Evolutionary conservation across 1,140 invertebrate species (phyloP), one percentile per base, ranked within the genome.

Genomic region (Sarcophaga peregrina): DNA sequence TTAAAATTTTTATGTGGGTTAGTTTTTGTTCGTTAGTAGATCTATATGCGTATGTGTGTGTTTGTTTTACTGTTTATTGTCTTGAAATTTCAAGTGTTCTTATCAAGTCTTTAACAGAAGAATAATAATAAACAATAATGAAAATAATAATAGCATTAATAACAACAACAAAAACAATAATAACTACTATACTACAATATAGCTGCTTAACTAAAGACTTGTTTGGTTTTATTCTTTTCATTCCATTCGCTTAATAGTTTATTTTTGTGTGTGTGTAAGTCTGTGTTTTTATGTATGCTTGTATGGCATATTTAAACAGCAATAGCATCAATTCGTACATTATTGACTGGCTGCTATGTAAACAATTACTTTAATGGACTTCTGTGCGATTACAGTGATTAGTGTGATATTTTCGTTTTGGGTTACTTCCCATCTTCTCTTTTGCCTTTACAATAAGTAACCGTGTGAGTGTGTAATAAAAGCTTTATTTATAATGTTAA

Each of bases 351-450:
- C 50, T 15, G 25, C 4, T 3, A 20, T 78, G 75, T 25, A 78
- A 78, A 78, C 75, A 78, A 78, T 78, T 78, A 52, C 47, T 50
- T 78, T 78, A 78, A 52, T 52, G 75, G 75, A 78, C 75, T 78
- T 78, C 50, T 78, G 75, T 78, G 75, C 50, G 48, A 78, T 52
- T 78, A 78, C 75, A 78, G 75, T 52, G 75, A 52, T 52, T 78
- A 78, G 50, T 20, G 17, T 68, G n/a, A 20, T 20, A 15, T 68
- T 6, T 25, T 17, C 17, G 48, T 20, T 46, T 8, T 78, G 47
- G 2, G 20, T 78, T 15, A 3, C 46, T 50, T 46, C 46, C 45
- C 17, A 48, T 76, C 15, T 62, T 3, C 4, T 4, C 25, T 37
- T 37, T 37, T 37, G 25, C 25, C 4, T 37, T 37, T 37, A 37